Base-by-base conservation (phyloP, 2,888 invertebrate genomes). In the Sinodicranocentrus sp. region DNA sequence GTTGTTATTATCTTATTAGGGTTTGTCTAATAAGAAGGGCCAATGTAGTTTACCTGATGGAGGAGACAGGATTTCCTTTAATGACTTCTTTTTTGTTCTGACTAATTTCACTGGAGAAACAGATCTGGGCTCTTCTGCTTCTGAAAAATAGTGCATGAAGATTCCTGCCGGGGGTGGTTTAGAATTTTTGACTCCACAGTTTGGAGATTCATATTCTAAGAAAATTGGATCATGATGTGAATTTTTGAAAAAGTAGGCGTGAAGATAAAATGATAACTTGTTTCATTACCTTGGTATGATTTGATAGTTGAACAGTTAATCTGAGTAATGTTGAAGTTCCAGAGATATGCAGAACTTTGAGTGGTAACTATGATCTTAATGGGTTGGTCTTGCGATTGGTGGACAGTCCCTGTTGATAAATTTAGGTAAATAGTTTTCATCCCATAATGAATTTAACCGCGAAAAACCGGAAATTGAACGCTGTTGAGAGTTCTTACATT, bases 301-400 rank as follows among this genome's bases (percentile, higher is more conserved):
- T 61, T 43, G 23, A 87, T 84, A 23, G 77, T 80, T n/a, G 78
- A 80, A 33, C 86, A 87, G 0, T 39, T 70, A 13, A 88, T 85
- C 61, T 88, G 88, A 8, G 80, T 85, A 1, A 86, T 61, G 10
- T 67, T 80, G 0, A 88, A 85, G 33, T 71, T 88, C 88, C 88
- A 88, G 0, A 85, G 44, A 71, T 86, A 82, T 17, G 86, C 85
- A 5, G 84, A 44, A 43, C 88, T 88, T 67, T 88, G 88, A 13
- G 86, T 72, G 10, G 87, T 86, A 1, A 88, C 73, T 15, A 88
- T 73, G 13, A 88, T 76, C 1, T 52, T 78, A 17, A 88, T 82
- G 2, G 84, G 80, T 17, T 73, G 71, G 1, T 72, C 71, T 1
- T 68, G 59, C 8, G 57, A 52, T 13, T 78, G 67, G 21, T 67